Conservation (phyloP, 2,113 vertebrate genomes). For the Collichthys lucidus region DNA sequence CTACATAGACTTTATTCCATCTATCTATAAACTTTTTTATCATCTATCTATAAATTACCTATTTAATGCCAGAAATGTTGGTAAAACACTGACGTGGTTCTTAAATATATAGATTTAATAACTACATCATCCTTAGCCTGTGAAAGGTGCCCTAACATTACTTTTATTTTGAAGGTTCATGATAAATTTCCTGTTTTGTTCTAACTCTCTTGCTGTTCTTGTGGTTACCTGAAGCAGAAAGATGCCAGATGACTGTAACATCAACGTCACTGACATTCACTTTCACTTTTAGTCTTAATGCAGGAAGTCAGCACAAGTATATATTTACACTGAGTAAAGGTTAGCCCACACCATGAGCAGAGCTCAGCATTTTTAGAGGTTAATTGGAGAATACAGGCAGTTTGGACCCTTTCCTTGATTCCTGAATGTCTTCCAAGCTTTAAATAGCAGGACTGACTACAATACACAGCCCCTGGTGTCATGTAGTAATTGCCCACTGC, state of each 20-base stretch:
- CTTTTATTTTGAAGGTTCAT: conserved; percentile 27
- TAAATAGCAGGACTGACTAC: neutral
- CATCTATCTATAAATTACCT: too few relatives aligned
- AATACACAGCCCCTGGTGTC: neutral
- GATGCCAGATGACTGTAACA: neutral
- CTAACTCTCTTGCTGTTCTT: neutral
- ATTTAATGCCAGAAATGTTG: neutral
- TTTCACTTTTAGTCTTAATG: conserved; percentile 22
- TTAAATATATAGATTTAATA: neutral
- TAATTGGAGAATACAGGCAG: neutral
- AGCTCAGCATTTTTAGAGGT: neutral
- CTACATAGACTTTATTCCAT: neutral
- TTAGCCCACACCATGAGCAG: neutral
- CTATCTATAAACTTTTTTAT: too few relatives aligned
- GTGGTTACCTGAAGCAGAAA: neutral
- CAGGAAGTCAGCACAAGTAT: neutral
- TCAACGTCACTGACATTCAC: conserved; percentile 16
- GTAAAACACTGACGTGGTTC: neutral
- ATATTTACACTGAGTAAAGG: neutral
- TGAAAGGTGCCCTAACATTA: neutral
- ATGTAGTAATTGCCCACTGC: neutral
- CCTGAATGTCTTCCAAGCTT: neutral
- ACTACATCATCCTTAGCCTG: neutral
- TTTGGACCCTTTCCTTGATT: neutral
- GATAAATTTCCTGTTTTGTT: neutral